Evolutionary conservation across 2,888 invertebrate genomes (phyloP).

Genomic region (Xanthostigma xanthostigma): DNA sequence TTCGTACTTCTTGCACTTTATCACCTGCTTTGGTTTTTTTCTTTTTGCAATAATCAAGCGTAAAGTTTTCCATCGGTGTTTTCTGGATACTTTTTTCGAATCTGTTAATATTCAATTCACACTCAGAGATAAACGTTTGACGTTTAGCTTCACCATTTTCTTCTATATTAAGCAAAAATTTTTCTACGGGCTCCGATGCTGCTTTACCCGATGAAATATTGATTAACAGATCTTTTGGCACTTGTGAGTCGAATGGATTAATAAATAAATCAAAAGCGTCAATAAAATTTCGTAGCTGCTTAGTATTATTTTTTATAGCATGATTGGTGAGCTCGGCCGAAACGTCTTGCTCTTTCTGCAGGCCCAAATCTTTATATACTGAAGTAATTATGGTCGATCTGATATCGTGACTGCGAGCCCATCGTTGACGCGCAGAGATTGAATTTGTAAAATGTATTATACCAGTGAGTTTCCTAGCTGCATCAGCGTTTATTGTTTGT

Average conservation of each 20-base stretch:
- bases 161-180: slow-evolving; percentile 6
- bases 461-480: slow-evolving; percentile 15
- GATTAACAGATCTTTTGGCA: slow-evolving; percentile 7
- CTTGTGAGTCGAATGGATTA: slow-evolving; percentile 4
- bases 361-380: slow-evolving; percentile 13
- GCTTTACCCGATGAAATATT: slow-evolving; percentile 7
- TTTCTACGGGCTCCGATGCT: slow-evolving; percentile 4
- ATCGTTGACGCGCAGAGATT: slow-evolving; percentile 17
- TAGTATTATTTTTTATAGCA: slow-evolving; percentile 5
- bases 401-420: slow-evolving; percentile 14
- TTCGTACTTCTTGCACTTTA: slow-evolving; percentile 15
- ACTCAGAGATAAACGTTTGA: slow-evolving; percentile 16
- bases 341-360: slow-evolving; percentile 15
- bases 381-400: slow-evolving; percentile 15
- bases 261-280: slow-evolving; percentile 4
- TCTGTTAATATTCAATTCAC: slow-evolving; percentile 11
- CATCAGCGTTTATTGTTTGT: slow-evolving; percentile 22
- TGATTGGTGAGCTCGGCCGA: slow-evolving; percentile 14
- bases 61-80: slow-evolving; percentile 15
- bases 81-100: slow-evolving; percentile 16
- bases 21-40: slow-evolving; percentile 13
- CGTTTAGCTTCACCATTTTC: slow-evolving; percentile 12
- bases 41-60: slow-evolving; percentile 10
- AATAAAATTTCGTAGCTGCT: slow-evolving; percentile 8
- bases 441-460: slow-evolving; percentile 16